A percentile compares a stretch with the other conserved stretches of the same genome.
Conservation (phyloP, 2,797 vertebrate species). For the Rachycentron canadum region DNA sequence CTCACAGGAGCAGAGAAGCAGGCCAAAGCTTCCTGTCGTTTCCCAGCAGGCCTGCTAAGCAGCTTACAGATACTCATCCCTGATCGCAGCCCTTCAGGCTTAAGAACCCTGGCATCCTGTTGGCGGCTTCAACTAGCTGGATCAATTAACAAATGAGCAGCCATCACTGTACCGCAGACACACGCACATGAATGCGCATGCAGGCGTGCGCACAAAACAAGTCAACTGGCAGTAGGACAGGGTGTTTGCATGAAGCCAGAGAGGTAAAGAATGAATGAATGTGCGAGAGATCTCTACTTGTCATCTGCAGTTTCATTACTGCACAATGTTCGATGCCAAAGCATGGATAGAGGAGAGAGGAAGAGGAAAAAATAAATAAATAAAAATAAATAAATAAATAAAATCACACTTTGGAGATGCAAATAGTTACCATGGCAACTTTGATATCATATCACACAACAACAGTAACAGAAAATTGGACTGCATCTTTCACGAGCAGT, state of each 20-base stretch:
- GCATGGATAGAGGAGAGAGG: neutral
- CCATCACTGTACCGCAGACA: slow-evolving; percentile 31
- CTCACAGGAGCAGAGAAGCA: slow-evolving; percentile 57
- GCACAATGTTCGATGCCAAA: slow-evolving; percentile 47
- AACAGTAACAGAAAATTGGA: slow-evolving; percentile 51
- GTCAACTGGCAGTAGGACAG: slow-evolving; percentile 11
- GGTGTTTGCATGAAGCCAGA: slow-evolving; percentile 21
- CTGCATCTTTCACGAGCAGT: slow-evolving; percentile 51
- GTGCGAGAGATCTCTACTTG: slow-evolving; percentile 31
- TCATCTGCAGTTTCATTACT: slow-evolving; percentile 63
- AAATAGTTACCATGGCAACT: slow-evolving; percentile 81
- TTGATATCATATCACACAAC: slow-evolving; percentile 62
- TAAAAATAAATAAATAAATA: slow-evolving; percentile 17
- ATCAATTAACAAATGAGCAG: slow-evolving; percentile 83
- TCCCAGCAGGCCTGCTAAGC: slow-evolving; percentile 82
- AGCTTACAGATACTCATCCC: slow-evolving; percentile 84
- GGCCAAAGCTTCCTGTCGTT: slow-evolving; percentile 68
- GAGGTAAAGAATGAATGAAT: slow-evolving; percentile 60
- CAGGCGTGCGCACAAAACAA: slow-evolving; percentile 2
- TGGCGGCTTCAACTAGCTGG: slow-evolving; percentile 71
- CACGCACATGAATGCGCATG: neutral
- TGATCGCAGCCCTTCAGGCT: slow-evolving; percentile 77
- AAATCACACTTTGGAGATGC: slow-evolving; percentile 67
- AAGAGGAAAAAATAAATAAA: neutral
- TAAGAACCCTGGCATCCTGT: slow-evolving; percentile 72